Evolutionary conservation across 2,888 invertebrate species (phyloP).

Genomic region (Chloroclystis v-ata): DNA sequence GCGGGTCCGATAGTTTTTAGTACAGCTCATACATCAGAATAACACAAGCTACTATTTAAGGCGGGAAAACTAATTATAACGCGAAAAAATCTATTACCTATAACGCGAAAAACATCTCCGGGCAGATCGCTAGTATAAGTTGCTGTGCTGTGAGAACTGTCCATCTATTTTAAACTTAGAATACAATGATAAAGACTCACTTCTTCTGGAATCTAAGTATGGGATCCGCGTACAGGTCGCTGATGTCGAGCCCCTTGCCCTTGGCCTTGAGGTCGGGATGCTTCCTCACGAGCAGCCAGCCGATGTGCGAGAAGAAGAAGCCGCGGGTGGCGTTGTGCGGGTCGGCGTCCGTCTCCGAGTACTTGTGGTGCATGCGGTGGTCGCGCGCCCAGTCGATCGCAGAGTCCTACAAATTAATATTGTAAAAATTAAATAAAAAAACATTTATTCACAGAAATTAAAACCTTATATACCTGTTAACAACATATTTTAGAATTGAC

Average conservation of each 20-base stretch:
- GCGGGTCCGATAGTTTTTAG: too few relatives aligned
- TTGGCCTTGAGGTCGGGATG: constrained; percentile 93
- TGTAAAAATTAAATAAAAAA: not conserved
- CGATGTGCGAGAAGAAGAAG: constrained; percentile 97
- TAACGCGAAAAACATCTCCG: too few relatives aligned
- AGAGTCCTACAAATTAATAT: constrained; percentile 76
- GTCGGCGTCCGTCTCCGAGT: constrained; percentile 95
- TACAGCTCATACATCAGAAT: too few relatives aligned
- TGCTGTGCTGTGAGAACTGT: too few relatives aligned
- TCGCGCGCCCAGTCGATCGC: constrained; percentile 88
- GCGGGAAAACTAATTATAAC: too few relatives aligned
- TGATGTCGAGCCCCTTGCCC: constrained; percentile 90
- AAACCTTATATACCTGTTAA: too few relatives aligned
- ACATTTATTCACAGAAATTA: too few relatives aligned
- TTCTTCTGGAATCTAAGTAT: constrained; percentile 92
- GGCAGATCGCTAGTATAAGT: too few relatives aligned
- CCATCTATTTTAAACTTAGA: too few relatives aligned
- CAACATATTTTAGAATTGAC: too few relatives aligned
- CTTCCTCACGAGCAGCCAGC: constrained; percentile 94
- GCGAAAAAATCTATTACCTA: too few relatives aligned
- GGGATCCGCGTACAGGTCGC: constrained; percentile 89
- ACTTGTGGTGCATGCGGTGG: constrained; percentile 94
- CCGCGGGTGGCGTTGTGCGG: constrained; percentile 95
- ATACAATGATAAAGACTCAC: constrained; percentile 67
- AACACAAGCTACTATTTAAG: too few relatives aligned